phyloP scores from a whole-genome alignment of 2,797 vertebrate genomes.

The Girardinus metallicus region DNA sequence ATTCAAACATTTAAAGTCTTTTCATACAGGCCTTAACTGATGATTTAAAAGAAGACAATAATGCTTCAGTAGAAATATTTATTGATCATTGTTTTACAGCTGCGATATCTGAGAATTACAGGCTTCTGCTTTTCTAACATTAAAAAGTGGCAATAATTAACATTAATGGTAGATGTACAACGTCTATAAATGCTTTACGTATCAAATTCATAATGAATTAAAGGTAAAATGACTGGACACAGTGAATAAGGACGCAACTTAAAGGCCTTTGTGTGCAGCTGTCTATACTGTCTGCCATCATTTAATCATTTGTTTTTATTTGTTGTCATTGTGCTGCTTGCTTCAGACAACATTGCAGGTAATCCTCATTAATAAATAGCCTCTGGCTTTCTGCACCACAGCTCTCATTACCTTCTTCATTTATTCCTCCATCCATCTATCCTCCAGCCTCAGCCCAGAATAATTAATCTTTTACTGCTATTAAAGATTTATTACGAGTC shows the following conservation, averaged over 20 bases:
- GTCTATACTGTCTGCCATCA: background rate
- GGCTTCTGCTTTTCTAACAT: background rate
- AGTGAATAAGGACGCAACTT: background rate
- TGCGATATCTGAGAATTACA: background rate
- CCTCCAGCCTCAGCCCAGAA: slow-evolving; percentile 4
- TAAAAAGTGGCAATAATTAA: background rate
- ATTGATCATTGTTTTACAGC: background rate
- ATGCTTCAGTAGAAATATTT: background rate
- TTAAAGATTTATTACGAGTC: slow-evolving; percentile 12
- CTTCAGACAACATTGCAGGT: slow-evolving; percentile 5
- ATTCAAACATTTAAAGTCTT: too few species aligned
- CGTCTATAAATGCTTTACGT: background rate
- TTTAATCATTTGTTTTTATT: slow-evolving; percentile 3
- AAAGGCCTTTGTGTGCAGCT: background rate
- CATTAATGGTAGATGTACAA: background rate
- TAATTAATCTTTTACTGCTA: slow-evolving; percentile 30
- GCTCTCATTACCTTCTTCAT: slow-evolving; percentile 1
- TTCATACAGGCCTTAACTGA: too few species aligned
- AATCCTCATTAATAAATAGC: slow-evolving; percentile 11
- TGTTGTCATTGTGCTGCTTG: background rate
- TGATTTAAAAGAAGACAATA: too few species aligned
- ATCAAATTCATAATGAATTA: background rate
- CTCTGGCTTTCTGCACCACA: background rate
- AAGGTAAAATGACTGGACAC: background rate
- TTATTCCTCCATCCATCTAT: background rate